phyloP scores from a whole-genome alignment of 2,888 invertebrate species.

The Eupithecia pulchellata region DNA sequence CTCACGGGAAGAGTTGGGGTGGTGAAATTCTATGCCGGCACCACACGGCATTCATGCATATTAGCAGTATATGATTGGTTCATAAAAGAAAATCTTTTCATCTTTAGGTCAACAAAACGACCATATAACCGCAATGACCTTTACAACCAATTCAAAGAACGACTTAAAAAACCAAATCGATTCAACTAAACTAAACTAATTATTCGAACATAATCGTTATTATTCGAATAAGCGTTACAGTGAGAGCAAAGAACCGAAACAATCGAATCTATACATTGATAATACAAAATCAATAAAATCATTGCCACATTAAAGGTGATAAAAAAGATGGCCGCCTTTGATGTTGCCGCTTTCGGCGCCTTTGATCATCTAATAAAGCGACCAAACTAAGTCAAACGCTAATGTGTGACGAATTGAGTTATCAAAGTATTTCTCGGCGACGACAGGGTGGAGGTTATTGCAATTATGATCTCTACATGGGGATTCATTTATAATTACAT shows the following conservation, averaged over 20 bases:
- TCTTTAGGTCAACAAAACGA: slow-evolving; percentile 36
- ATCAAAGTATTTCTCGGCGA: slow-evolving; percentile 79
- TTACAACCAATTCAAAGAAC: slow-evolving; percentile 54
- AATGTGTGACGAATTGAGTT: slow-evolving; percentile 82
- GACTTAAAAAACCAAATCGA: slow-evolving; percentile 61
- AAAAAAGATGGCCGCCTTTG: slow-evolving; percentile 66
- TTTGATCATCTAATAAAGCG: slow-evolving; percentile 82
- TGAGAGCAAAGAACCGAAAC: slow-evolving; percentile 76
- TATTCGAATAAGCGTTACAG: slow-evolving; percentile 61
- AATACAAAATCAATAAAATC: slow-evolving; percentile 84
- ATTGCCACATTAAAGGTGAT: slow-evolving; percentile 54
- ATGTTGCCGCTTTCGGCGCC: slow-evolving; percentile 73
- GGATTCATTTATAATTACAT: slow-evolving; percentile 19
- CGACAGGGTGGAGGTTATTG: slow-evolving; percentile 58
- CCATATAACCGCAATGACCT: slow-evolving; percentile 39
- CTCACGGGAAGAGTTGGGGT: too few species aligned
- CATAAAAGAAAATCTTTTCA: slow-evolving; percentile 26
- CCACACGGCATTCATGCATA: slow-evolving; percentile 14
- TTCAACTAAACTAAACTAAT: slow-evolving; percentile 74
- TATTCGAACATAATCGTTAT: slow-evolving; percentile 53
- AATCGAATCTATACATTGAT: slow-evolving; percentile 61
- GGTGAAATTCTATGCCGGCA: too few species aligned
- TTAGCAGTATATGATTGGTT: slow-evolving; percentile 21
- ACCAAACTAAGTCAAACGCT: slow-evolving; percentile 83
- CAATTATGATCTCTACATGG: slow-evolving; percentile 49